Evolutionary conservation across 2,888 invertebrate species (phyloP), one percentile per base, ranked within the genome.

Genomic region (Ellobium chinense): DNA sequence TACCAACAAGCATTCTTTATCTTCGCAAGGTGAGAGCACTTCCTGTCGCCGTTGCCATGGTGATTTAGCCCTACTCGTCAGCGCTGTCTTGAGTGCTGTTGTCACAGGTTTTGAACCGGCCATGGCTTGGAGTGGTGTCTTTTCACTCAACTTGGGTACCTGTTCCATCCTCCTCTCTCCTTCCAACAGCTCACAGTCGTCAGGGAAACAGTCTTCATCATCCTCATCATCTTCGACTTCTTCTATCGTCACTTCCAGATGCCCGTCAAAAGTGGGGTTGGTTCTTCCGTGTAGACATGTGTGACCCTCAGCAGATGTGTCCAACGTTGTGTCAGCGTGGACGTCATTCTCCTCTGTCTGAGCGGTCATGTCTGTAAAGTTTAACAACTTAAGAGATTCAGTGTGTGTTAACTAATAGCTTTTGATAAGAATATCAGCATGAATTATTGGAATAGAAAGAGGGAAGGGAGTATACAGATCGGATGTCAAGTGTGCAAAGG

Each of bases 171-270:
- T 27, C n/a, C 2, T 60, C 5, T 65, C 65, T 4, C 39, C 39
- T 1, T 62, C 69, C 18, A 60, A 2, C 18, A n/a, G 21, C 5
- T 58, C 69, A 12, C 69, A 39, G 34, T 60, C 78, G 29, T 78
- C 78, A 1, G 72, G 72, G 63, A 36, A 78, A 14, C 37, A 24
- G 27, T 79, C 79, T 37, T 74, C 74, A 14, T 79, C 79, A 2
- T 73, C 79, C 24, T 73, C 66, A 2, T 73, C 72, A 7, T 79
- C 79, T 0, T 78, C 78, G 0, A 3, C 34, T 18, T 78, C 69
- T 7, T 78, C 77, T 18, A 34, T 24, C 12, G 27, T 58, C 2
- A 69, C 46, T 1, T 70, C 36, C 18, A 9, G n/a, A 14, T 39
- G 46, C 18, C 58, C 56, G 63, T 70, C 39, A 27, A n/a, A 70